Evolutionary conservation across 1,140 invertebrate genomes (phyloP).

Genomic region (Goniozus legneri): DNA sequence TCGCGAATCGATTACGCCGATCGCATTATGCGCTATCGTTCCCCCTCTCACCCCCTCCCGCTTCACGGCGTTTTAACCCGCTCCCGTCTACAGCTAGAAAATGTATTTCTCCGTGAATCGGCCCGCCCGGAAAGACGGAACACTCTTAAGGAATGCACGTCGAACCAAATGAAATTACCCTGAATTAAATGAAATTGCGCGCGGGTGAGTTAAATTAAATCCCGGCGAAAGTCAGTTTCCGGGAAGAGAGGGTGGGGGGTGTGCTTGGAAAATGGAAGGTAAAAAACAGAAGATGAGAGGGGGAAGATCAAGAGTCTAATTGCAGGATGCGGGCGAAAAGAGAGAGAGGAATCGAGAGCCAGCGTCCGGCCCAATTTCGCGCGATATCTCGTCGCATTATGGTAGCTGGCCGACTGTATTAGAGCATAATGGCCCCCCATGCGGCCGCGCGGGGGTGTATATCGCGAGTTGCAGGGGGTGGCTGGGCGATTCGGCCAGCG

Average conservation of each 20-base stretch:
- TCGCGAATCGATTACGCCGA: not conserved
- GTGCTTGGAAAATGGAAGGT: conserved; percentile 20
- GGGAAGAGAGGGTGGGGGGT: conserved; percentile 4
- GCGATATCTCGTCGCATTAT: conserved; percentile 40
- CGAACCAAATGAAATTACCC: not conserved
- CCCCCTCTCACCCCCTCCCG: not conserved
- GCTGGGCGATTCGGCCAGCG: no score
- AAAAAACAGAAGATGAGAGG: not conserved
- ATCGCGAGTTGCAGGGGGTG: no score
- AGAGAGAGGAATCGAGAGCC: not conserved
- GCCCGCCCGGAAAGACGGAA: not conserved
- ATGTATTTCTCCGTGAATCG: not conserved
- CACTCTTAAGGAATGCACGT: not conserved
- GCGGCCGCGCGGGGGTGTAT: no score
- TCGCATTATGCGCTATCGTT: not conserved
- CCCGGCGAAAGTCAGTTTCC: conserved; percentile 10
- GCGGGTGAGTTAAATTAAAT: not conserved
- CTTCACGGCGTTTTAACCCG: no score
- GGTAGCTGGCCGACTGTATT: conserved; percentile 22
- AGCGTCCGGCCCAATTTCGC: conserved; percentile 34
- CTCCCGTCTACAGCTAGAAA: not conserved
- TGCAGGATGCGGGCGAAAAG: not conserved
- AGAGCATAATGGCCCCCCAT: conserved; percentile 27
- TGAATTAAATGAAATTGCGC: not conserved
- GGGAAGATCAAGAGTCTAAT: not conserved